Conservation (phyloP, 2,113 vertebrate species). For the Fulmarus glacialis region DNA sequence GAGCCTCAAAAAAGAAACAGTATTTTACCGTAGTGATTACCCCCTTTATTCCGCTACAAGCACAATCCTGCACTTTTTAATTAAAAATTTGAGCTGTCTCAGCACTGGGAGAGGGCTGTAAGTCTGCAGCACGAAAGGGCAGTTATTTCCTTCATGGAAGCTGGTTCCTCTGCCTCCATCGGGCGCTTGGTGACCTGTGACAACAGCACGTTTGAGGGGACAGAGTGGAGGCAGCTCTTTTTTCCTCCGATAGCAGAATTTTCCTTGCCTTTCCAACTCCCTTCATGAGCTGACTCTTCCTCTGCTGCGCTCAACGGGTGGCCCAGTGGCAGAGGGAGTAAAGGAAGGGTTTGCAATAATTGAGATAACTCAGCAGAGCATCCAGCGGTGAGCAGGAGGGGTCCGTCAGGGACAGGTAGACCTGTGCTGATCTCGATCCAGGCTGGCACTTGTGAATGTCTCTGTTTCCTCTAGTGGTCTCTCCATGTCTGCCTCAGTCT, state of each 20-base stretch:
- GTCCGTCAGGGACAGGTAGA: neutral
- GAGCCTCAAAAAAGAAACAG: neutral
- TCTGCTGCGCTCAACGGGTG: neutral
- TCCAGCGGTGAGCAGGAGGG: neutral
- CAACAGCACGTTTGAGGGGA: neutral
- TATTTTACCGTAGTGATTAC: neutral
- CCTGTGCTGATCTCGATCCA: neutral
- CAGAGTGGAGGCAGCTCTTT: neutral
- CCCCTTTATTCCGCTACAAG: neutral
- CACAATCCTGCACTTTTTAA: neutral
- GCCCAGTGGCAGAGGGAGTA: neutral
- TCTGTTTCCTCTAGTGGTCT: neutral
- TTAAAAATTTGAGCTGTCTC: slow-evolving; percentile 3
- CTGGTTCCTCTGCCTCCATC: neutral
- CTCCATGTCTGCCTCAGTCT: neutral
- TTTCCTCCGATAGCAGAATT: neutral
- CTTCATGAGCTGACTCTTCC: neutral
- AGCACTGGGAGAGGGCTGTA: neutral
- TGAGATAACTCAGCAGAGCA: neutral
- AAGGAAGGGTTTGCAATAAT: neutral
- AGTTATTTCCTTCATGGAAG: neutral
- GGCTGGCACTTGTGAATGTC: neutral
- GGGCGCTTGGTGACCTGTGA: neutral
- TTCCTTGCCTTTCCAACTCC: neutral
- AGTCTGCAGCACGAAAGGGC: neutral